These are phyloP conservation scores for Microhierax caerulescens DNA, from an alignment of 2,797 vertebrate genomes.

Conservation along the genomic window DNA sequence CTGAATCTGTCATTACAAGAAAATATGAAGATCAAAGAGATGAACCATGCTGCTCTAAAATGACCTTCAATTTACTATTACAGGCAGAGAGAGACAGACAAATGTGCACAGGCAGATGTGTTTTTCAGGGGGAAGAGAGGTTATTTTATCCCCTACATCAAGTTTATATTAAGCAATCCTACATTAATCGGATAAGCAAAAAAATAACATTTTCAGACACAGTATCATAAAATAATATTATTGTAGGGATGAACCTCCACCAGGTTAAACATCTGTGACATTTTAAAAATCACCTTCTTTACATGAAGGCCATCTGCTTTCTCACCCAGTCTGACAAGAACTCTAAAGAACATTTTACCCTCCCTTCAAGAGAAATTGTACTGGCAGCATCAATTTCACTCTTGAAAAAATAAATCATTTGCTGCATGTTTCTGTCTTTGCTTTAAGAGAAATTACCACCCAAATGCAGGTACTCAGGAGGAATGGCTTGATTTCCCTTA, in stretches of 20 bases:
- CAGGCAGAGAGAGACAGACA: neutral
- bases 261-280: neutral
- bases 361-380: neutral
- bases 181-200: neutral
- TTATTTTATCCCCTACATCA: neutral
- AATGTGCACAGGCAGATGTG: neutral
- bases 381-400: neutral
- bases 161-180: neutral
- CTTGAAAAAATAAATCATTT: neutral
- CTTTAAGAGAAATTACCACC: neutral
- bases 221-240: neutral
- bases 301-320: neutral
- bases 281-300: neutral
- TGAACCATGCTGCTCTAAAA: neutral
- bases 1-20: conserved; percentile 5
- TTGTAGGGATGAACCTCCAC: neutral
- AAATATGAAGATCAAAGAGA: neutral
- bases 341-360: neutral
- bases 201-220: neutral
- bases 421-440: neutral
- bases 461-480: neutral
- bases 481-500: neutral
- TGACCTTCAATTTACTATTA: conserved; percentile 17
- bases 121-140: neutral
- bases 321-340: neutral